Evolutionary conservation across 1,140 invertebrate species (phyloP).

Genomic region (Drosophila melanica): DNA sequence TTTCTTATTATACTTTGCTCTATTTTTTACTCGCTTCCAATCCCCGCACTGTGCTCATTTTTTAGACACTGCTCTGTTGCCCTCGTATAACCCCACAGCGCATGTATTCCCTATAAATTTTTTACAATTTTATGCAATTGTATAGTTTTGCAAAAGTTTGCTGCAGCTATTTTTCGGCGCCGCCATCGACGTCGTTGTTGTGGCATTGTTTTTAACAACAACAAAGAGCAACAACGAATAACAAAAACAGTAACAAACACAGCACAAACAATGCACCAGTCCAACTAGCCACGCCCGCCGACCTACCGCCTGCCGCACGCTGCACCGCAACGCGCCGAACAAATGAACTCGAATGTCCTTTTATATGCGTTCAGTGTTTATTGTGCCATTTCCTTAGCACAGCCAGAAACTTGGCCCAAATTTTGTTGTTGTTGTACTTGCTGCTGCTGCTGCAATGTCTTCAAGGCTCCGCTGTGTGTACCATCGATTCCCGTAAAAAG

Average conservation of each 20-base stretch:
- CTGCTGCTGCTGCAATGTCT: slow-evolving; percentile 43
- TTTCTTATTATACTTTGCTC: neutral
- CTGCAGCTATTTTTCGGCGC: slow-evolving; percentile 78
- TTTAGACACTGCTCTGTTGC: slow-evolving; percentile 20
- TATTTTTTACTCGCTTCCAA: slow-evolving; percentile 5
- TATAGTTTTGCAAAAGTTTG: slow-evolving; percentile 79
- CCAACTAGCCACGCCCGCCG: slow-evolving; percentile 51
- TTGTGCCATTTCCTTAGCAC: slow-evolving; percentile 75
- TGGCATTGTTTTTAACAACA: slow-evolving; percentile 73
- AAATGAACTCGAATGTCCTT: slow-evolving; percentile 80
- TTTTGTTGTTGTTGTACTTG: slow-evolving; percentile 32
- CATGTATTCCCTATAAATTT: slow-evolving; percentile 81
- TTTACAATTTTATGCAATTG: slow-evolving; percentile 82
- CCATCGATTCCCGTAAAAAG: slow-evolving; percentile 68
- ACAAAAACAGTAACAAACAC: slow-evolving; percentile 52
- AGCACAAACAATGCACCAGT: slow-evolving; percentile 67
- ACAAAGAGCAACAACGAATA: slow-evolving; percentile 16
- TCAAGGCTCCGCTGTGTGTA: slow-evolving; percentile 46
- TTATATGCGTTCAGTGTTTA: slow-evolving; percentile 80
- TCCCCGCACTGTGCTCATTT: slow-evolving; percentile 26
- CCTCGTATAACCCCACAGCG: slow-evolving; percentile 51
- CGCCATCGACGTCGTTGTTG: slow-evolving; percentile 31
- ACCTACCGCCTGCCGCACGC: slow-evolving; percentile 18
- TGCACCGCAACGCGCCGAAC: slow-evolving; percentile 65
- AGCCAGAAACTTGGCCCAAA: slow-evolving; percentile 70